Evolutionary conservation across 2,113 vertebrate species (phyloP), one percentile per base, ranked within the genome.

Genomic region (Sclerurus mexicanus): DNA sequence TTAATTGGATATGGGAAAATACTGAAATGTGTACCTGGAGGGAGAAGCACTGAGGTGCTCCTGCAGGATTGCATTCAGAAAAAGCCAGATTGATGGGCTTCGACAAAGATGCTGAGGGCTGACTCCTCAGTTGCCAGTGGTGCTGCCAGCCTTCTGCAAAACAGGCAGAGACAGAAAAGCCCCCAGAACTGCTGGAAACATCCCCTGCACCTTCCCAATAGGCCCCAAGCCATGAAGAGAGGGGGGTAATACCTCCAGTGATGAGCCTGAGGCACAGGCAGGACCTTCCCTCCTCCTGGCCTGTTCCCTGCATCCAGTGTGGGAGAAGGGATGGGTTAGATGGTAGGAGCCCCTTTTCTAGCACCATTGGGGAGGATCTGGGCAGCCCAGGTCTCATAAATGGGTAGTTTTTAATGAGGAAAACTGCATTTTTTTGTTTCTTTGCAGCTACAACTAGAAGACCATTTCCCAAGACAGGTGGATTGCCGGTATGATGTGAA

Each of bases 1-100:
- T 92, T 97, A 93, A 94, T 93, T 95, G 83, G 88, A 42, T 58
- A 19, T 9, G 46, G 88, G 83, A 67, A 95, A 93, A 93, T 83
- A 86, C 50, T 64, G 85, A 66, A 93, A 92, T 76, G 83, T 46
- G 37, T 62, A 56, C 1, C 0, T 10, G 58, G 46, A 27, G 59
- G 59, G 52, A 88, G 59, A 90, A 83, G 60, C 68, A 77, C 72
- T 2, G 0, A 85, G 90, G 63, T 18, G 55, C 30, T 91, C 1
- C 6, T 68, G 64, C 31, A 74, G 79, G 71, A 40, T 0, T 71
- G 66, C 3, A 9, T 14, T 40, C 40, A 66, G 64, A 55, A 77
- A 63, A 85, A 90, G 64, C n/a, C 46, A 33, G 63, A 66, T 9
- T 1, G 4, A 84, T 20, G 10, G 30, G 28, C 39, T 88, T 19